phyloP scores from a whole-genome alignment of 2,888 invertebrate species.

The Xestoiulus laeticollis region DNA sequence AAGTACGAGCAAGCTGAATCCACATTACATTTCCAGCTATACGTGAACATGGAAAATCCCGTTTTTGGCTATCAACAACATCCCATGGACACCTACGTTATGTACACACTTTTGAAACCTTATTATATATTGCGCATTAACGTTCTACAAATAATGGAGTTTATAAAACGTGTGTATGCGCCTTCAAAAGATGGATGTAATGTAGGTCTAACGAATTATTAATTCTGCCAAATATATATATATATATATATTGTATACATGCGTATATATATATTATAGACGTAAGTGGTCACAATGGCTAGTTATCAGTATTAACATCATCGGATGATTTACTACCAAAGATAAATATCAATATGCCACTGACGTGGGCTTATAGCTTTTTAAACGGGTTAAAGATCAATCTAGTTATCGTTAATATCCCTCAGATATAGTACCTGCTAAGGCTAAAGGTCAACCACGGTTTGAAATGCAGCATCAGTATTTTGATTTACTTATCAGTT shows the following conservation, averaged over 20 bases:
- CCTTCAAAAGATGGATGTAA: not conserved
- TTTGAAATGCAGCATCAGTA: not conserved
- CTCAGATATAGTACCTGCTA: constrained; percentile 6
- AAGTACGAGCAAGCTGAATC: not conserved
- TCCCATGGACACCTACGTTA: not conserved
- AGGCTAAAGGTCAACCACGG: not conserved
- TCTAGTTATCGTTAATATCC: constrained; percentile 15
- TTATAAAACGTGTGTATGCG: not conserved
- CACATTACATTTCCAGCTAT: not conserved
- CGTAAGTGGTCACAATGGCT: not conserved
- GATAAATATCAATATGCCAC: constrained; percentile 41
- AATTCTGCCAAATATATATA: not conserved
- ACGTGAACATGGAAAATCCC: not conserved
- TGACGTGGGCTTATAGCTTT: not conserved
- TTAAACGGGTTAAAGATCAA: constrained; percentile 28
- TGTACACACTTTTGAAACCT: not conserved
- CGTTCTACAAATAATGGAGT: not conserved
- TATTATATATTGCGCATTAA: not conserved
- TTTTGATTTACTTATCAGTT: constrained; percentile 21
- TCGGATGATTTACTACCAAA: constrained; percentile 19
- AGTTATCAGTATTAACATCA: not conserved
- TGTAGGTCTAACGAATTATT: not conserved
- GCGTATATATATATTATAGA: not conserved
- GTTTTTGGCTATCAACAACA: not conserved
- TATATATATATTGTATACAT: not conserved